phyloP scores from a whole-genome alignment of 2,797 vertebrate genomes.

The Peromyscus eremicus region DNA sequence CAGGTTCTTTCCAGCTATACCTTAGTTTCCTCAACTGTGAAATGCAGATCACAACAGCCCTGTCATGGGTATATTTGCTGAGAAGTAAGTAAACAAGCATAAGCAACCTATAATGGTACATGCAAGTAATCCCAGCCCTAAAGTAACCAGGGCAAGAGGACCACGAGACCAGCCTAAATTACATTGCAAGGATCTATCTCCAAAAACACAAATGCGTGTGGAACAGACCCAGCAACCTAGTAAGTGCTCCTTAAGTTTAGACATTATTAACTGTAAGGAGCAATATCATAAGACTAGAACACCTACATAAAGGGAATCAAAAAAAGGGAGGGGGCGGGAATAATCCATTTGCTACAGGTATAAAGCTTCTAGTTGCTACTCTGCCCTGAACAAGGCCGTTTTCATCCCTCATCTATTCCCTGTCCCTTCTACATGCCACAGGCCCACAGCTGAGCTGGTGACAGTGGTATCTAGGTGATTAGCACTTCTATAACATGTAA shows the following conservation, averaged over 20 bases:
- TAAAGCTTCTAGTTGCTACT: conserved; percentile 22
- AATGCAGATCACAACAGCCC: not conserved
- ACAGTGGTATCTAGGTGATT: not conserved
- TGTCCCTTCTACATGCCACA: not conserved
- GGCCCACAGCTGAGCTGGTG: not conserved
- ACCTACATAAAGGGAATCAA: not conserved
- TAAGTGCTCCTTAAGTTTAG: not conserved
- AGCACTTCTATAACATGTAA: conserved; percentile 23
- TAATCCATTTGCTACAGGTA: not conserved
- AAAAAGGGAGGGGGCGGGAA: not conserved
- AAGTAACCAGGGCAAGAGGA: too few relatives aligned
- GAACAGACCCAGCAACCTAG: not conserved
- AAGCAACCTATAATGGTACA: not conserved
- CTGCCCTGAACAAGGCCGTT: not conserved
- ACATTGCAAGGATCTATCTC: not conserved
- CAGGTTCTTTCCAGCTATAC: not conserved
- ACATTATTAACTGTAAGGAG: not conserved
- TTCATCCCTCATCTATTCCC: not conserved
- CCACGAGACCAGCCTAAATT: not conserved
- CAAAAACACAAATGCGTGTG: not conserved
- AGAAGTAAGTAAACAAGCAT: conserved; percentile 43
- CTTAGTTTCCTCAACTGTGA: not conserved
- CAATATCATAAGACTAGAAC: not conserved
- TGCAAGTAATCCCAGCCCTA: not conserved
- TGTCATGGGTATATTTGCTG: not conserved